Conservation (phyloP, 2,888 invertebrate species). For the Steinernema hermaphroditum region DNA sequence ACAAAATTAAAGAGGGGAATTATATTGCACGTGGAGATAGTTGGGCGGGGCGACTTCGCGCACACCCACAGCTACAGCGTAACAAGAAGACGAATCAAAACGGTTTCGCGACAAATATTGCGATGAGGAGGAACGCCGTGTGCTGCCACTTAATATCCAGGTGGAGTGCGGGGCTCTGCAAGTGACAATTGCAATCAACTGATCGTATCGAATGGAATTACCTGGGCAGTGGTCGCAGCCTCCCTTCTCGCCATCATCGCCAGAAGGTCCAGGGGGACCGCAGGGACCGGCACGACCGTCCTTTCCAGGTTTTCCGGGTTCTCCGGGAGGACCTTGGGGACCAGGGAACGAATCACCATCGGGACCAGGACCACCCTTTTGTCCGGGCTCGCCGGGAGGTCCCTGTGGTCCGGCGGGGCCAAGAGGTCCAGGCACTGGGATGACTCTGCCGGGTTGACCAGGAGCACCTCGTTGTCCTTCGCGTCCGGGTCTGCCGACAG, state of each 20-base stretch:
- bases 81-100: slow-evolving; percentile 11
- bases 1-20: not conserved
- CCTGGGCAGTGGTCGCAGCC: slow-evolving; percentile 62
- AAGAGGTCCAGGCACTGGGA: slow-evolving; percentile 24
- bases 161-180: slow-evolving; percentile 21
- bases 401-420: slow-evolving; percentile 55
- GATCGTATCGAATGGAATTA: not conserved
- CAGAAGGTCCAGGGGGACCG: slow-evolving; percentile 46
- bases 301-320: slow-evolving; percentile 41
- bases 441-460: slow-evolving; percentile 39
- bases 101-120: not conserved
- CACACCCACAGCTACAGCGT: slow-evolving; percentile 18
- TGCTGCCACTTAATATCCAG: not conserved
- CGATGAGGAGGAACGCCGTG: not conserved
- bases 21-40: not conserved
- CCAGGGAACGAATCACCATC: slow-evolving; percentile 55
- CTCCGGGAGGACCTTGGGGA: slow-evolving; percentile 48
- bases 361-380: slow-evolving; percentile 59
- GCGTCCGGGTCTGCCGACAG: slow-evolving; percentile 57
- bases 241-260: slow-evolving; percentile 63
- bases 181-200: not conserved
- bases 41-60: slow-evolving; percentile 2
- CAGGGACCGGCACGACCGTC: slow-evolving; percentile 51
- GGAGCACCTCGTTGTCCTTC: slow-evolving; percentile 53
- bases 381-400: slow-evolving; percentile 60